Evolutionary conservation across 2,113 vertebrate genomes (phyloP), one percentile per base, ranked within the genome.

Genomic region (Datnioides undecimradiatus): DNA sequence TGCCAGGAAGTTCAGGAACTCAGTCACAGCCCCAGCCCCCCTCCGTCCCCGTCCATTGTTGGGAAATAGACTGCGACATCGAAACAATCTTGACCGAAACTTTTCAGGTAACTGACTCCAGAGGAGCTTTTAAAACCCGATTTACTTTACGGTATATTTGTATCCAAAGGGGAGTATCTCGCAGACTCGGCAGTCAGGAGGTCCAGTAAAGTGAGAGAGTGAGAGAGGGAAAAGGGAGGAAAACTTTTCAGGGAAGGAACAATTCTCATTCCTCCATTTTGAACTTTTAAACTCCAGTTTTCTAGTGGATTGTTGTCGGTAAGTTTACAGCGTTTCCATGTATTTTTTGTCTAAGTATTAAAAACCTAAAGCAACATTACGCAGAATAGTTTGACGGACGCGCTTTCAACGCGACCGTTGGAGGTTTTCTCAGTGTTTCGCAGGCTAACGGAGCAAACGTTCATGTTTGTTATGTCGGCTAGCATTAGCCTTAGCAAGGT

Each of bases 261-360:
- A 82, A 81, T 90, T 90, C 88, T 52, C 82, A 78, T 85, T 93
- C 93, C 94, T 92, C 94, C 94, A 95, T 95, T 95, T 95, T 95
- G 94, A 93, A 93, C 90, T 92, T 93, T 94, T 87, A 86, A 90
- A 88, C 79, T 84, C 49, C 57, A 52, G 72, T 74, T 88, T 64
- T 82, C 73, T 14, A 14, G 43, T 68, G 49, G 60, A 6, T 74
- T 86, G 79, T 80, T 88, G 70, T 89, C 33, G 87, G 89, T 91
- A 59, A 93, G 88, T 93, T 87, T 16, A 19, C 1, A 17, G 1
- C 7, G 1, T n/a, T 11, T 13, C 2, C 3, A 9, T 43, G 1
- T n/a, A n/a, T 6, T 1, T 0, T 75, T 4, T 11, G 14, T 14
- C 12, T 5, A 4, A 7, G 13, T 1, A n/a, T n/a, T 16, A 6